Base-by-base conservation (phyloP, 2,888 invertebrate genomes). In the Phoenoteleia sp. region DNA sequence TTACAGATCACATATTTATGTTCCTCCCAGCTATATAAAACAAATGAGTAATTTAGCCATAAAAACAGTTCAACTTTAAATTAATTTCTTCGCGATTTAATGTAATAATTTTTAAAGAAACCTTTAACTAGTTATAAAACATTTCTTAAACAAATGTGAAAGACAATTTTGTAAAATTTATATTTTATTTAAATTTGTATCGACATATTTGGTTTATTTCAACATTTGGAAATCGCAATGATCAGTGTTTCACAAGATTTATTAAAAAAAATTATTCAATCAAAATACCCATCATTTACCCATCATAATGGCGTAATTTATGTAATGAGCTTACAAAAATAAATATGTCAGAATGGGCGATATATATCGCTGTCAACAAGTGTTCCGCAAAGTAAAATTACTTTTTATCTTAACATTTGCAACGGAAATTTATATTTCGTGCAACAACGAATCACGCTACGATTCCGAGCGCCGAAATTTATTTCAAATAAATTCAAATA, bases 401-500 rank as follows among this genome's bases (percentile, higher is more conserved):
- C 19, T 54, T 83, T 74, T 74, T 62, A 74, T 74, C 74, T 67
- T 62, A 60, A 47, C 42, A 74, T 79, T 83, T 79, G 56, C 62
- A 79, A 79, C 21, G 42, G 42, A 75, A 71, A 47, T 33, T 25
- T 54, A 62, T 62, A 79, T 79, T 74, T 52, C 62, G 58, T 47
- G 29, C 21, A 39, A 17, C 29, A 23, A 42, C 49, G 49, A 54
- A 66, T 29, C 42, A 27, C n/a, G 6, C 25, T 23, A 17, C 36
- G 27, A 67, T 56, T 54, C 11, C n/a, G 9, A 60, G 58, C 56
- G 21, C 74, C 74, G 64, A 60, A 81, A 81, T 74, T 81, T 81
- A 76, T 75, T 75, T 74, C 42, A 75, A 79, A 69, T 69, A 75
- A 79, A 74, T 84, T 84, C 79, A 54, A 84, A 69, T 69, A 56